A percentile compares a stretch with the other conserved stretches of the same genome.
These are phyloP conservation scores for Eristalinus sepulchralis DNA, from an alignment of 2,888 invertebrate species.

Conservation along the genomic window DNA sequence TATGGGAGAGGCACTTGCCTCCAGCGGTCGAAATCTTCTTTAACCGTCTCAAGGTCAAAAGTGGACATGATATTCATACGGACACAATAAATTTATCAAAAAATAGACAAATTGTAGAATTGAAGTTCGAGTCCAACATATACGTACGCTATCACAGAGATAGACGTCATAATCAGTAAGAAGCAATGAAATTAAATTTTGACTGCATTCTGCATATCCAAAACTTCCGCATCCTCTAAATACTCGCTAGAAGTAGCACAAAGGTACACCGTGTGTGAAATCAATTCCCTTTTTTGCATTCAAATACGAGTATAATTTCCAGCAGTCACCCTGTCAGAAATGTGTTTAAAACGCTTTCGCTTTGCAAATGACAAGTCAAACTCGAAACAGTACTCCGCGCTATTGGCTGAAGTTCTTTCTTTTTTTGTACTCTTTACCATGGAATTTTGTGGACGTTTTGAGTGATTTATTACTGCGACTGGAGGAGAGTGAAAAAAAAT, in stretches of 20 bases:
- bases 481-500: neutral
- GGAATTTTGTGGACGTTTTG: slow-evolving; percentile 27
- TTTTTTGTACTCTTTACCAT: slow-evolving; percentile 5
- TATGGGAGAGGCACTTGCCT: too few species aligned
- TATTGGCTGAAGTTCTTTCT: neutral
- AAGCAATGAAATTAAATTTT: neutral
- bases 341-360: slow-evolving; percentile 16
- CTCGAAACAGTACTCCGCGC: slow-evolving; percentile 15
- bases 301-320: neutral
- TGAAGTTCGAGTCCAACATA: too few species aligned
- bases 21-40: too few species aligned
- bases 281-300: neutral
- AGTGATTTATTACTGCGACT: slow-evolving; percentile 39
- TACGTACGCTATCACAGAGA: too few species aligned
- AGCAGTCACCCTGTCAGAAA: neutral
- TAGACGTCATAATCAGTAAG: neutral
- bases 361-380: slow-evolving; percentile 44
- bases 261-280: neutral
- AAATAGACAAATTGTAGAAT: too few species aligned
- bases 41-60: too few species aligned
- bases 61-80: too few species aligned
- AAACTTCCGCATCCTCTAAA: neutral
- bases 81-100: too few species aligned
- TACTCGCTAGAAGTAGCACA: neutral
- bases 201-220: neutral